Conservation (phyloP, 1,140 invertebrate genomes). For the Drosophila novamexicana region DNA sequence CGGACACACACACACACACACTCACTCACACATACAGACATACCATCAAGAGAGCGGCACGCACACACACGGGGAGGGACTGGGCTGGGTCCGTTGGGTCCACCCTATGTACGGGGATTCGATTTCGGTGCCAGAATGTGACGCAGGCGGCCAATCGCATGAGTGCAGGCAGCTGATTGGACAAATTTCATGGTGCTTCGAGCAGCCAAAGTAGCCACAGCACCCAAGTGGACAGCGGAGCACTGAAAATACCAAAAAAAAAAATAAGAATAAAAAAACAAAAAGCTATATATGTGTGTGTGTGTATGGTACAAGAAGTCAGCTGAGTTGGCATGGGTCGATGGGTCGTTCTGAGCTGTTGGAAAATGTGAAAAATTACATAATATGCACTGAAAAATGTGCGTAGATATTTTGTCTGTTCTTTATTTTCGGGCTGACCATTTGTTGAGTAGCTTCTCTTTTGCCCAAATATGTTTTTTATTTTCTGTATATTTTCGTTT, state of each 20-base stretch:
- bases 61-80: constrained; percentile 15
- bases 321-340: constrained; percentile 33
- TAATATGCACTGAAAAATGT: constrained; percentile 81
- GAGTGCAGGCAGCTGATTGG: constrained; percentile 78
- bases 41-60: constrained; percentile 8
- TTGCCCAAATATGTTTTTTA: constrained; percentile 26
- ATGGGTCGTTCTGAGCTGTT: constrained; percentile 39
- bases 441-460: constrained; percentile 42
- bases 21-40: constrained; percentile 2
- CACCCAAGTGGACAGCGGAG: constrained; percentile 12
- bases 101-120: constrained; percentile 50
- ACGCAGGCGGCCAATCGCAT: constrained; percentile 64
- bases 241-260: not conserved
- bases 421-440: constrained; percentile 56
- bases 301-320: constrained; percentile 6
- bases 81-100: constrained; percentile 8
- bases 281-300: not conserved
- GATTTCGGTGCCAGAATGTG: constrained; percentile 67
- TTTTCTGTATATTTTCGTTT: constrained; percentile 18
- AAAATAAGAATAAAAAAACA: constrained; percentile 13
- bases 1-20: constrained; percentile 17
- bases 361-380: constrained; percentile 79
- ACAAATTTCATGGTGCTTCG: constrained; percentile 53
- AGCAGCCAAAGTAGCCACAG: constrained; percentile 22
- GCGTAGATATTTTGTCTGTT: constrained; percentile 69